Evolutionary conservation across 2,113 vertebrate genomes (phyloP), one percentile per base, ranked within the genome.

Genomic region (Tragelaphus buxtoni): DNA sequence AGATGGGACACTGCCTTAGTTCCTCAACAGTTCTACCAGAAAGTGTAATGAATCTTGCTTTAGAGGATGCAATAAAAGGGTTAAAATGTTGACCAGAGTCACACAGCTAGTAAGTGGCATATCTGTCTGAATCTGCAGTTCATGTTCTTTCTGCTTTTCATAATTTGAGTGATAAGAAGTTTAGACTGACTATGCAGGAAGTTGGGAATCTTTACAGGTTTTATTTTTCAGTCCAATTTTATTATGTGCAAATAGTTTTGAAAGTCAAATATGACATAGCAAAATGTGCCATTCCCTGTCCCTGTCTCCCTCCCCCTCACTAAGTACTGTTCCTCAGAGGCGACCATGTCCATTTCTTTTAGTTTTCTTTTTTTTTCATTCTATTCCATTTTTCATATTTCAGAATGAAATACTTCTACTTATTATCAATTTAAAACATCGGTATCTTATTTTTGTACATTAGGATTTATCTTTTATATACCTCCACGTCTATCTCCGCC

Each of bases 201-300:
- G 28, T 42, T 65, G 28, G 45, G 24, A n/a, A n/a, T n/a, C 26
- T 92, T 90, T 79, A 32, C 30, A 85, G 16, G 22, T 96, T 97
- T 97, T 49, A 92, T 74, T 93, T 96, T 92, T 55, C 30, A 91
- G 39, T 58, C 30, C 53, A 77, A 65, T 49, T 85, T 80, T 82
- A 87, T 61, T 93, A 63, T 47, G 77, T 72, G 24, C 18, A 79
- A 28, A n/a, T 58, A 60, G 16, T n/a, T 93, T 90, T n/a, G 51
- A 88, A 92, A 88, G 49, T 85, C 45, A 95, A 96, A 80, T 87
- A 76, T 65, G 63, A 63, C 35, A 63, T 49, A 83, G 76, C 28
- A 77, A 76, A 85, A 55, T 85, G 12, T 53, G 56, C n/a, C 24
- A 7, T 42, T 61, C 30, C 17, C 24, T 58, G n/a, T 81, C 60